These are phyloP conservation scores for Cynopterus brachyotis DNA, from an alignment of 2,113 vertebrate species.

Conservation along the genomic window DNA sequence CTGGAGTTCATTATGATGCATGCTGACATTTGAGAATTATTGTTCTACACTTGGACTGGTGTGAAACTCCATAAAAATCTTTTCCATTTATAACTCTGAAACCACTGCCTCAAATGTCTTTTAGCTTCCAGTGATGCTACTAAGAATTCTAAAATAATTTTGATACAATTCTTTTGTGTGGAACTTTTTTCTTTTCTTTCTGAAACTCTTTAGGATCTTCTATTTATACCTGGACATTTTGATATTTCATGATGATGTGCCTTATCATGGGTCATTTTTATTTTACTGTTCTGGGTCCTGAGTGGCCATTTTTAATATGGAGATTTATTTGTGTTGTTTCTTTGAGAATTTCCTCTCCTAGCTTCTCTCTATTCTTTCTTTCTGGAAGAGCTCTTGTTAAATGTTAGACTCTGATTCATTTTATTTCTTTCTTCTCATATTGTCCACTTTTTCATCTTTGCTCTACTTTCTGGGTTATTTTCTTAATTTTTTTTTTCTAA, in stretches of 20 bases:
- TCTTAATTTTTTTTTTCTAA: constrained; percentile 23
- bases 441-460: not conserved
- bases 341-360: not conserved
- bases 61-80: not conserved
- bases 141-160: not conserved
- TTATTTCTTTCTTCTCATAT: constrained; percentile 8
- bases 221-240: not conserved
- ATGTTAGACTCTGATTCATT: not conserved
- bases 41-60: not conserved
- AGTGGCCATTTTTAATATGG: constrained; percentile 13
- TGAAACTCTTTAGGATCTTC: not conserved
- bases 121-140: not conserved
- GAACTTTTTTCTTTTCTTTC: not conserved
- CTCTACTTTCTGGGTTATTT: not conserved
- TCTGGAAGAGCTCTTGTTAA: not conserved
- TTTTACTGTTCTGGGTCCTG: not conserved
- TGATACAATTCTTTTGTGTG: not conserved
- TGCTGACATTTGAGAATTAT: not conserved
- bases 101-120: not conserved
- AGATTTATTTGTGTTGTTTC: not conserved
- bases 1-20: not conserved
- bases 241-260: not conserved
- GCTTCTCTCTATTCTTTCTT: not conserved
- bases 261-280: not conserved
- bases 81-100: not conserved